phyloP scores from a whole-genome alignment of 2,113 vertebrate genomes.

The Rousettus leschenaultii region DNA sequence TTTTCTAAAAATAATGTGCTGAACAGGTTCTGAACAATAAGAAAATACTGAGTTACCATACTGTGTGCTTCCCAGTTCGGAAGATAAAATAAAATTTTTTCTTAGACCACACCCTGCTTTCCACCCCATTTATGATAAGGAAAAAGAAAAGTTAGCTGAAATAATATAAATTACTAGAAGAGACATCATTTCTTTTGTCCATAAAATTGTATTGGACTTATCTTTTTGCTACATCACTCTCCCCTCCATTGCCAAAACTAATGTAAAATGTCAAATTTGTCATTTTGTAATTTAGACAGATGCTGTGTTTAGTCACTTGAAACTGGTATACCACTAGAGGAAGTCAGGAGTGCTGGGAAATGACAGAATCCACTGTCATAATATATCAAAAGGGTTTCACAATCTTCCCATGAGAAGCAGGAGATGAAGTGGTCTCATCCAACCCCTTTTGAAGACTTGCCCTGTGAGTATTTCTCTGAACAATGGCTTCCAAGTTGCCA shows the following conservation, averaged over 20 bases:
- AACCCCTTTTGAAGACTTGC: not conserved
- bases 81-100: not conserved
- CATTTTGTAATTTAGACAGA: not conserved
- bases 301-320: not conserved
- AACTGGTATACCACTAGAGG: not conserved
- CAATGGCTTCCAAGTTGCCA: not conserved
- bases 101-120: too few species aligned
- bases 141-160: not conserved
- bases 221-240: not conserved
- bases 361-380: not conserved
- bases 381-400: not conserved
- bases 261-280: not conserved
- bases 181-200: not conserved
- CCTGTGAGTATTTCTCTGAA: not conserved
- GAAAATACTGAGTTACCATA: not conserved
- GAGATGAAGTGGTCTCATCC: not conserved
- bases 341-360: not conserved
- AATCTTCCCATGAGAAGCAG: not conserved
- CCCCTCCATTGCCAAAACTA: not conserved
- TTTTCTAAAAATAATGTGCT: slow-evolving; percentile 40
- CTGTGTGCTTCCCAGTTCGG: not conserved
- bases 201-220: not conserved
- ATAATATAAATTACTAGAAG: not conserved
- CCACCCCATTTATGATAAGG: not conserved
- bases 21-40: not conserved